Evolutionary conservation across 2,888 invertebrate genomes (phyloP), one percentile per base, ranked within the genome.

Genomic region (Agrilus cyanescens): DNA sequence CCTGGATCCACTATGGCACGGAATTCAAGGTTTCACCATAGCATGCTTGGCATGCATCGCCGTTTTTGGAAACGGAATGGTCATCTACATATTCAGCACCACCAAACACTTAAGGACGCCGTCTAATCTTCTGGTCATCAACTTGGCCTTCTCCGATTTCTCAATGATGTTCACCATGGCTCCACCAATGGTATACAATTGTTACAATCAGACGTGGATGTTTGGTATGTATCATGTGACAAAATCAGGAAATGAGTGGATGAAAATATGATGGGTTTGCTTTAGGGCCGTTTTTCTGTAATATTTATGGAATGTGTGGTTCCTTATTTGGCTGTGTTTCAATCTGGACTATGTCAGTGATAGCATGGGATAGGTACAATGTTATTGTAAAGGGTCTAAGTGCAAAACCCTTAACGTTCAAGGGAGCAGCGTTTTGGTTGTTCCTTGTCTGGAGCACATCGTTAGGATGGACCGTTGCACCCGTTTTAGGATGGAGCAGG

Each of bases 271-370:
- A 4, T 14, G 6, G 3, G 18, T 8, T 25, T 25, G 10, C 2
- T 53, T 16, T 56, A 78, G 82, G 86, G 53, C 82, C 88, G 33
- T 68, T 89, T 42, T 82, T 86, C 67, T 94, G 93, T 64, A 84
- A 91, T 65, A 58, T 94, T 3, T 93, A 94, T 65, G 91, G 80
- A 33, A 80, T 88, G 69, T 73, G 79, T 40, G 93, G 93, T 30
- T 93, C 91, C 32, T 73, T 91, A 44, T 90, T 85, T 60, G 94
- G 94, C 46, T 86, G 89, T 62, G 77, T 76, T 54, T 93, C 91
- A 46, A 94, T 94, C 59, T 91, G 90, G 87, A 84, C 88, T 20
- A 88, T 94, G 87, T 83, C 85, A 12, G 80, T 85, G 78, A 91
- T 94, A 54, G 86, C 93, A 44, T 76, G 90, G 58, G 94, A 94